Evolutionary conservation across 2,113 vertebrate genomes (phyloP), one percentile per base, ranked within the genome.

Genomic region (Perca flavescens): DNA sequence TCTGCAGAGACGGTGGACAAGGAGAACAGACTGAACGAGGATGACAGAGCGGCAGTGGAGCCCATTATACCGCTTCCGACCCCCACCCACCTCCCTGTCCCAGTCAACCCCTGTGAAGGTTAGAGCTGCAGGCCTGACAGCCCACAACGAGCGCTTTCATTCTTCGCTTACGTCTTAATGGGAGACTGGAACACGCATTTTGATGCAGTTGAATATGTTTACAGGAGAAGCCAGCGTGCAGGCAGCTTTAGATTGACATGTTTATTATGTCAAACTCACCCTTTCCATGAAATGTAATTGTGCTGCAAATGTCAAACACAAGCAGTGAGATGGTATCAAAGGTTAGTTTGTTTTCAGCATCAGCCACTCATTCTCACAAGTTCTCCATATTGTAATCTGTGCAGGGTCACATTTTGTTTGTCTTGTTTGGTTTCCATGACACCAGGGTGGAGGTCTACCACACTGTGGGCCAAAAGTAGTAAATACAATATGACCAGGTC

Each of bases 41-140:
- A 89, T 50, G 87, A 90, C 50, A 79, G 76, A 64, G 65, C 21
- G 3, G 73, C 54, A 6, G 82, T 2, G 15, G 70, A 83, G 65
- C 50, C 82, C 58, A 80, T 87, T 64, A 72, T 78, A 5, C 49
- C 67, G 13, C 84, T 72, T 69, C 71, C 68, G 7, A 81, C 86
- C 60, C 82, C 86, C 68, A 80, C 80, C 68, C 68, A 75, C 46
- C 62, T 80, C 16, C 43, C 82, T 8, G 73, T 69, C 75, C 74
- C 66, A 19, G 63, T 73, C 57, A 65, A 93, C 89, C 93, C 94
- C 60, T 96, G 95, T 86, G 92, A 94, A 95, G 95, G 95, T 96
- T 80, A 83, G 90, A 60, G 68, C 36, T 17, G 6, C 25, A 68
- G 56, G 25, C 54, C 54, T 58, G 49, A 49, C 34, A 28, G 46